Conservation (phyloP, 30 jellyfish, hydroid and myxozoan species). For the Aurelia aurita region DNA sequence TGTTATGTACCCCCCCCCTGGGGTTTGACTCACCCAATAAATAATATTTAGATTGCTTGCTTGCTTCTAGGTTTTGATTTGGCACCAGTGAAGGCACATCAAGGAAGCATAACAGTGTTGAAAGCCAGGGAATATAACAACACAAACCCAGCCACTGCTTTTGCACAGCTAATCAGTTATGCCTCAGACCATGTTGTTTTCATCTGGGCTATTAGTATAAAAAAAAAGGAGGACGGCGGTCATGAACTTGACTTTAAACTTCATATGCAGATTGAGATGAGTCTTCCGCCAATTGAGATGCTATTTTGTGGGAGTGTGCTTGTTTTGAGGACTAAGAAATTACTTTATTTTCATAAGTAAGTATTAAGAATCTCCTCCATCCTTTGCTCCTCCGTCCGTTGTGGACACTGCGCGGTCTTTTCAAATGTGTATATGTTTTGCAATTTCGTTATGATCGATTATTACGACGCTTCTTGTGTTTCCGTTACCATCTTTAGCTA, state of each 20-base stretch:
- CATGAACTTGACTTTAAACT: conserved; percentile 3
- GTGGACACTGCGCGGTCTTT: no score
- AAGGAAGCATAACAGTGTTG: conserved; percentile 33
- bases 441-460: no score
- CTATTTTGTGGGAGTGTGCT: not conserved
- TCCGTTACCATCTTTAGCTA: no score
- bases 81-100: conserved; percentile 57
- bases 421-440: no score
- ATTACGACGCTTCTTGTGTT: no score
- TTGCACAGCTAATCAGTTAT: conserved; percentile 46
- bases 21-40: no score
- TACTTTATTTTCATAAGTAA: not conserved
- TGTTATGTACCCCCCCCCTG: no score
- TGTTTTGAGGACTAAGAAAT: not conserved
- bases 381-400: no score
- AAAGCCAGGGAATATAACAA: conserved; percentile 17
- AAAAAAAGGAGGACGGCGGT: not conserved
- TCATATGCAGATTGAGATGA: conserved; percentile 30
- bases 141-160: not conserved
- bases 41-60: no score
- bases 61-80: conserved; percentile 17
- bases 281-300: not conserved
- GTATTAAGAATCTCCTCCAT: no score
- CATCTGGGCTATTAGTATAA: conserved; percentile 16
- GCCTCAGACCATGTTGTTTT: conserved; percentile 45